Evolutionary conservation across 2,888 invertebrate species (phyloP), one percentile per base, ranked within the genome.

Genomic region (Hirtodrosophila confusa): DNA sequence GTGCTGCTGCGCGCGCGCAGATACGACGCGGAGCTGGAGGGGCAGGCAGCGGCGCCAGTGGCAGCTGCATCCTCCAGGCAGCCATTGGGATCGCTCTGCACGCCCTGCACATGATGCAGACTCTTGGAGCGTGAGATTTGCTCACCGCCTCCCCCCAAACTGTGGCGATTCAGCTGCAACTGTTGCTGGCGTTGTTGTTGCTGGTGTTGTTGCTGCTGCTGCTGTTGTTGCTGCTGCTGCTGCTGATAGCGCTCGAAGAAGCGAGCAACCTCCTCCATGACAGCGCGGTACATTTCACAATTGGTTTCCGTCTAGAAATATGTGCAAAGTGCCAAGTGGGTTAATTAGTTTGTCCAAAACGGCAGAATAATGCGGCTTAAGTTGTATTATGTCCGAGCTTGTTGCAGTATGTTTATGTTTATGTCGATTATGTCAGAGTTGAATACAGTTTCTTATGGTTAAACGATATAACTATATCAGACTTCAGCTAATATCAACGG

Each of bases 261-360:
- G 49, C 93, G 93, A 23, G 94, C 93, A 44, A 95, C 94, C 89
- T 95, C 94, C 84, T 94, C 94, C 93, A 95, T 93, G 44, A 95
- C 92, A 9, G 94, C 94, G 68, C 93, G 93, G 90, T 94, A 94
- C 94, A 95, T 95, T 87, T 94, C 93, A 64, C 94, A 92, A 87
- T 93, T 94, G 48, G 94, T 93, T 87, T 94, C 94, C 76, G 93
- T 93, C 95, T 95, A 89, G 3, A 49, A 58, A 24, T n/a, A 7
- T n/a, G 4, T 36, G 4, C 0, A 7, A 11, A 37, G 2, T 24
- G 12, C 3, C 0, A 17, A 36, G 2, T 29, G 7, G 7, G 7
- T 17, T 39, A 0, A 12, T 35, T 45, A 50, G 43, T 43, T 29
- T 9, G n/a, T 3, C 1, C 12, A 44, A 31, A 31, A 31, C 9